These are phyloP conservation scores for Dipus sagitta DNA, from an alignment of 2,797 vertebrate species.

Conservation along the genomic window DNA sequence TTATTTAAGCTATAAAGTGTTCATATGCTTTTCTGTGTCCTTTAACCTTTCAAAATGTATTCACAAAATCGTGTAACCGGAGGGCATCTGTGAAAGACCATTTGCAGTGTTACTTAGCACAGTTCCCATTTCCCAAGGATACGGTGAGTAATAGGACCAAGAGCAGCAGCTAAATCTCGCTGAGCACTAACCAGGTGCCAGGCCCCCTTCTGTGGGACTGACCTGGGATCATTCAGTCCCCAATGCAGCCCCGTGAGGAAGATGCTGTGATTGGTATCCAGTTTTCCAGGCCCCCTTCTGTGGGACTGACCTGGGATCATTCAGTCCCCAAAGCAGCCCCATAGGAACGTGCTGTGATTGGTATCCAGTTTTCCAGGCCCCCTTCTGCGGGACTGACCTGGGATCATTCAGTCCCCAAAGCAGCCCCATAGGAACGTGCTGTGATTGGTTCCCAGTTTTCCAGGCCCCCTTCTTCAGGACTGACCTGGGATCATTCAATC, in stretches of 20 bases:
- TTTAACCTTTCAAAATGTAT: constrained; percentile 40
- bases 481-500: background rate
- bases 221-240: background rate
- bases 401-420: background rate
- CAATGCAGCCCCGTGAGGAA: background rate
- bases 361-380: background rate
- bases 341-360: background rate
- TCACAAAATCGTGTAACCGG: background rate
- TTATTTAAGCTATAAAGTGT: constrained; percentile 22
- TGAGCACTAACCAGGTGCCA: background rate
- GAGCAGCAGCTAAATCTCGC: background rate
- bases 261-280: background rate
- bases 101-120: background rate
- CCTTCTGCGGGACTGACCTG: background rate
- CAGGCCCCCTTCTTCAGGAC: too few relatives aligned
- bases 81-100: background rate
- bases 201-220: background rate
- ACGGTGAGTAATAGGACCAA: background rate
- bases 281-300: too few relatives aligned
- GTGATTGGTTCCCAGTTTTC: background rate
- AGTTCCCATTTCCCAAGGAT: background rate
- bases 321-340: background rate
- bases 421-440: background rate
- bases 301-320: background rate
- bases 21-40: background rate